Evolutionary conservation across 2,888 invertebrate species (phyloP).

Genomic region (Archaeoteleia sp.): DNA sequence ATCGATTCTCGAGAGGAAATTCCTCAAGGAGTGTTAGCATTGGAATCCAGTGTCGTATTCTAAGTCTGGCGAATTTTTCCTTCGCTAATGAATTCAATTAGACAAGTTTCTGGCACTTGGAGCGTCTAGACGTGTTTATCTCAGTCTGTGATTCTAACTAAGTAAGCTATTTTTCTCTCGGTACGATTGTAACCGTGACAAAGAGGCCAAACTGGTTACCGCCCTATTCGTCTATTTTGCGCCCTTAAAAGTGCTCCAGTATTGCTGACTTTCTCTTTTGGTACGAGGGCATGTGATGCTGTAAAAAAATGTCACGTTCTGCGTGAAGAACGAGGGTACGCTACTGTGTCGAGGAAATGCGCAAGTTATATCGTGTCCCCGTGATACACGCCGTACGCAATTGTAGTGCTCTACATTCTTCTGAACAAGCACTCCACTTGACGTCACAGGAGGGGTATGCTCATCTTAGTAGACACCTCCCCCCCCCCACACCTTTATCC

Average conservation of each 20-base stretch:
- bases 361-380: slow-evolving; percentile 14
- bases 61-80: slow-evolving; percentile 25
- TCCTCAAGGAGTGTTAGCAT: too few species aligned
- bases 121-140: slow-evolving; percentile 50
- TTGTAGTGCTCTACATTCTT: slow-evolving; percentile 42
- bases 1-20: too few species aligned
- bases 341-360: too few species aligned
- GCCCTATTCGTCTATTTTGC: slow-evolving; percentile 26
- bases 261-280: slow-evolving; percentile 48
- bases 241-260: slow-evolving; percentile 42
- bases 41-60: neutral
- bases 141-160: slow-evolving; percentile 48
- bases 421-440: slow-evolving; percentile 51
- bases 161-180: slow-evolving; percentile 49
- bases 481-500: slow-evolving; percentile 8
- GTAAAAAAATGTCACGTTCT: slow-evolving; percentile 55
- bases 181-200: slow-evolving; percentile 27
- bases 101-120: slow-evolving; percentile 48
- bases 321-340: slow-evolving; percentile 25
- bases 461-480: slow-evolving; percentile 23
- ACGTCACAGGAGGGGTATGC: slow-evolving; percentile 50
- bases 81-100: slow-evolving; percentile 51
- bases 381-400: slow-evolving; percentile 21
- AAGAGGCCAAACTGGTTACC: slow-evolving; percentile 26
- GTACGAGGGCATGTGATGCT: slow-evolving; percentile 33